Evolutionary conservation across 2,888 invertebrate genomes (phyloP).

Genomic region (Marronus borbonicus): DNA sequence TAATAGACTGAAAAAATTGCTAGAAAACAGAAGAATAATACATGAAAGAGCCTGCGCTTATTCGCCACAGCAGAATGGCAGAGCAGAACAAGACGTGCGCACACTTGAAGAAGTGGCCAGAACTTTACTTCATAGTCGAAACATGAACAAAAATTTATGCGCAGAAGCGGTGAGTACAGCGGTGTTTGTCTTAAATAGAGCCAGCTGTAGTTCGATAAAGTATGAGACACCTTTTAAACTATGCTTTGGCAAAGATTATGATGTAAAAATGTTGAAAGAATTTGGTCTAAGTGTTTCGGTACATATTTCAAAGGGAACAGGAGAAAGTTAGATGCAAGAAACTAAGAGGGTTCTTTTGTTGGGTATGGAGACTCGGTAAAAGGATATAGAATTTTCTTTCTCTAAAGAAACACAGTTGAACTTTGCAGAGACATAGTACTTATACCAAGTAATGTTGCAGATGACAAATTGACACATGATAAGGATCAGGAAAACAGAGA

Average conservation of each 20-base stretch:
- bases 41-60: too few species aligned
- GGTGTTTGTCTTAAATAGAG: constrained; percentile 44
- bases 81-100: too few species aligned
- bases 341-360: constrained; percentile 51
- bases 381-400: constrained; percentile 55
- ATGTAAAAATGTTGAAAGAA: constrained; percentile 49
- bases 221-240: constrained; percentile 62
- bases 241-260: constrained; percentile 61
- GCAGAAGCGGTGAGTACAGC: too few species aligned
- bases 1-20: too few species aligned
- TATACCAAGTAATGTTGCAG: background rate
- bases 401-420: constrained; percentile 52
- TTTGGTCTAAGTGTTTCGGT: constrained; percentile 49
- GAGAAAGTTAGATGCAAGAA: constrained; percentile 53
- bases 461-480: background rate
- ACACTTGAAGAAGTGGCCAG: too few species aligned
- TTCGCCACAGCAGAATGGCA: too few species aligned
- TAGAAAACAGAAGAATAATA: too few species aligned
- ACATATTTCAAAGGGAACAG: too few species aligned
- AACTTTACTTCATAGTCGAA: too few species aligned
- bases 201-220: constrained; percentile 46
- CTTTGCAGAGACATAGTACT: constrained; percentile 54
- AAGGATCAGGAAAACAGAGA: too few species aligned
- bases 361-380: constrained; percentile 48
- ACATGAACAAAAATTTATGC: too few species aligned